These are phyloP conservation scores for Apamea anceps DNA, from an alignment of 2,888 invertebrate genomes.

Conservation along the genomic window DNA sequence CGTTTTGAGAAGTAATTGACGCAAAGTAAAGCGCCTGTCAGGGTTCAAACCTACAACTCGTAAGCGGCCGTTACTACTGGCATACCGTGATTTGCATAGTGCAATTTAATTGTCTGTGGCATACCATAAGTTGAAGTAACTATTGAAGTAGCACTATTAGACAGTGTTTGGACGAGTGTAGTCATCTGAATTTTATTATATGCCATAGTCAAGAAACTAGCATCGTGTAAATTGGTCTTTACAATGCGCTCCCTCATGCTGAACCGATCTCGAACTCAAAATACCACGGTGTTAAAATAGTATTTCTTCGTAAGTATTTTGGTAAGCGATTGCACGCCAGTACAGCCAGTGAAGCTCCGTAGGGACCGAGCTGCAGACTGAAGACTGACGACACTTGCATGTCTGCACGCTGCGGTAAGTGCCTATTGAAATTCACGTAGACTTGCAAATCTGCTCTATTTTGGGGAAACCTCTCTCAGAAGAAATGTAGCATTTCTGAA, in stretches of 20 bases:
- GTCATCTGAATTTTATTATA: not conserved
- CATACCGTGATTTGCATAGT: too few relatives aligned
- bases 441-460: conserved; percentile 23
- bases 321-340: conserved; percentile 18
- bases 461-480: not conserved
- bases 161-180: not conserved
- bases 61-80: too few relatives aligned
- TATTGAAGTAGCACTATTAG: not conserved
- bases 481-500: not conserved
- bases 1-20: too few relatives aligned
- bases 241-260: too few relatives aligned
- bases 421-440: conserved; percentile 38
- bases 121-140: not conserved
- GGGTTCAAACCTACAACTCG: too few relatives aligned
- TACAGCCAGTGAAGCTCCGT: conserved; percentile 14
- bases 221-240: not conserved
- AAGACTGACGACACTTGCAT: conserved; percentile 22
- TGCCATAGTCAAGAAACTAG: not conserved
- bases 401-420: conserved; percentile 20
- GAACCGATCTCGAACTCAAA: not conserved
- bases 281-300: conserved; percentile 8
- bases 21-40: too few relatives aligned
- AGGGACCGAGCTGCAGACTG: conserved; percentile 26
- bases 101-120: not conserved
- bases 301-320: conserved; percentile 10